Percentiles rank a stretch among this genome's conserved stretches.
These are phyloP conservation scores for Cebidichthys violaceus DNA, from an alignment of 2,113 vertebrate species.

Conservation along the genomic window DNA sequence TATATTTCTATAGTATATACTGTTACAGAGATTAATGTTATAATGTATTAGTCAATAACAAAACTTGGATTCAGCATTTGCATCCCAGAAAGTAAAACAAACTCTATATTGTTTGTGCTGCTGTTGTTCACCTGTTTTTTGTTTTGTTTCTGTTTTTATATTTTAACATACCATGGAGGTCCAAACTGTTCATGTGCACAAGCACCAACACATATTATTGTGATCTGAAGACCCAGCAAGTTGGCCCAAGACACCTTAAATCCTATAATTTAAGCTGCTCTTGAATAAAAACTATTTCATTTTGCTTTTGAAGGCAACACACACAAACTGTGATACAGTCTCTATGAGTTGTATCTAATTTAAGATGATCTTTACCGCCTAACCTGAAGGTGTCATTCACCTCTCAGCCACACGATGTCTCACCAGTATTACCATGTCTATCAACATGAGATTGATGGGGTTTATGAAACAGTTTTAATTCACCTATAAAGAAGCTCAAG, in stretches of 20 bases:
- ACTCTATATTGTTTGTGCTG: too few species aligned
- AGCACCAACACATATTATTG: not conserved
- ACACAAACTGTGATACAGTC: not conserved
- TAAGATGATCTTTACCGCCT: not conserved
- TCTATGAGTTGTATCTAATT: not conserved
- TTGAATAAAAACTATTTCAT: not conserved
- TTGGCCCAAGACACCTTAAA: too few species aligned
- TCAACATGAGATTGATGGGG: slow-evolving; percentile 10
- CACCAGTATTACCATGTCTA: slow-evolving; percentile 46
- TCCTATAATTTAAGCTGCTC: not conserved
- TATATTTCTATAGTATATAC: not conserved
- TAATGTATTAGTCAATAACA: not conserved
- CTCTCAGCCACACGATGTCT: slow-evolving; percentile 66
- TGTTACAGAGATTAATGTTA: not conserved
- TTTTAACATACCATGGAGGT: not conserved
- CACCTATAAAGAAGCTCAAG: slow-evolving; percentile 20
- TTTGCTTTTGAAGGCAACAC: not conserved
- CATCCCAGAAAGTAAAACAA: not conserved
- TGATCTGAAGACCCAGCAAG: not conserved
- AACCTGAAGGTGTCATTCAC: slow-evolving; percentile 45
- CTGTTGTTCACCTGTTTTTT: too few species aligned
- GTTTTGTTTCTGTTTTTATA: not conserved
- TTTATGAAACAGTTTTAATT: slow-evolving; percentile 38
- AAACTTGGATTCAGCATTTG: not conserved
- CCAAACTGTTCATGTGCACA: slow-evolving; percentile 2